Evolutionary conservation across 1,140 invertebrate genomes (phyloP), one percentile per base, ranked within the genome.

Genomic region (Temnothorax nylanderi): DNA sequence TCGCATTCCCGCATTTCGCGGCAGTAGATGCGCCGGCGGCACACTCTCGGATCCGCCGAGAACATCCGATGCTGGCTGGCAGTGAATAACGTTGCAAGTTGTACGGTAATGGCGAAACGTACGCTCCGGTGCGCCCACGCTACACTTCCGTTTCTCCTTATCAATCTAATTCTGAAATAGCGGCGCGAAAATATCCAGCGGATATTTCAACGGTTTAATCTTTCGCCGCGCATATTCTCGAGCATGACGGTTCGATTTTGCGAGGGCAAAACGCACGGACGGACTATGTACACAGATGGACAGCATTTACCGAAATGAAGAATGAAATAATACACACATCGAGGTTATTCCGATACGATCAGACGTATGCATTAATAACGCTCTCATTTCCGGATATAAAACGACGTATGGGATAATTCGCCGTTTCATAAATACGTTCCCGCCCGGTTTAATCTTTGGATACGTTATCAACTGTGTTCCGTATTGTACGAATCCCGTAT

Each of bases 31-130:
- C 37, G 26, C 37, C 67, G 26, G n/a, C 64, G 47, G 65, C 47
- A 13, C 3, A 72, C 18, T 41, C 13, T 26, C 37, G 26, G 11
- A 54, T 11, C 32, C 21, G 13, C 5, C 26, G 21, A 41, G 54
- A 80, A 78, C 32, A 60, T 78, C n/a, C 7, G 44, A 74, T 74
- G 74, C 41, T 34, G 16, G 74, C 41, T 34, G 16, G 3, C 5
- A 51, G 16, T 26, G 26, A 41, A 41, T 49, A 64, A 49, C 44
- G 18, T 51, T 85, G 11, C 37, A 54, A 37, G 32, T 62, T 34
- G 37, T 32, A 49, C 11, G 7, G 58, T 88, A 88, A 89, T 89
- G 54, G 75, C 16, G 58, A 62, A 86, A 88, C 88, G 67, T n/a
- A 88, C 34, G 69, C 8, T 34, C 21, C 37, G 13, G 2, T 71